Evolutionary conservation across 2,797 vertebrate genomes (phyloP).

Genomic region (Dipus sagitta): DNA sequence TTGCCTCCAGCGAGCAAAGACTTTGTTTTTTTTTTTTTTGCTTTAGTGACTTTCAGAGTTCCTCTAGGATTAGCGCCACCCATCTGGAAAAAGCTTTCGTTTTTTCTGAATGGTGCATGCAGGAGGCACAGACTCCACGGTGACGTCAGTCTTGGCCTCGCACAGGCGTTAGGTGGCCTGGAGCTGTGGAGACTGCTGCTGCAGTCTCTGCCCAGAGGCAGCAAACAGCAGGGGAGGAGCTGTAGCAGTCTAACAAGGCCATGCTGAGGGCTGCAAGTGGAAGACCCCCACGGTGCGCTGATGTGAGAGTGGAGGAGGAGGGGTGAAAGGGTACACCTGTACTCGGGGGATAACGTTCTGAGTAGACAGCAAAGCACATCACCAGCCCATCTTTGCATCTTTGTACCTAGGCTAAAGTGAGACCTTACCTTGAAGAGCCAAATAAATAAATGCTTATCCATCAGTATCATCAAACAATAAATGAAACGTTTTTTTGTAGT

Average conservation of each 20-base stretch:
- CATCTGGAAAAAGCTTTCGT: conserved; percentile 46
- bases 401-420: not conserved
- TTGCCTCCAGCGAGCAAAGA: not conserved
- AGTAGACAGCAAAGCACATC: rapidly evolving
- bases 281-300: not conserved
- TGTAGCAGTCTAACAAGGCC: not conserved
- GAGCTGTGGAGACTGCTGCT: not conserved
- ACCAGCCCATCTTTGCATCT: not conserved
- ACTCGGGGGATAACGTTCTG: too few species aligned
- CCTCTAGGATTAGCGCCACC: conserved; percentile 58
- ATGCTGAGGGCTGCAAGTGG: not conserved
- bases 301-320: too few species aligned
- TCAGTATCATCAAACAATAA: not conserved
- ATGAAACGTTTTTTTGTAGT: not conserved
- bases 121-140: not conserved
- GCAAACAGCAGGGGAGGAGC: not conserved
- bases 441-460: not conserved
- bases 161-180: not conserved
- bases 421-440: not conserved
- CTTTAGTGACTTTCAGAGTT: conserved; percentile 70
- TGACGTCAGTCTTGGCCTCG: conserved; percentile 40
- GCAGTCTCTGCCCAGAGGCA: not conserved
- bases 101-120: not conserved
- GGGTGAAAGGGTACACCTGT: not conserved
- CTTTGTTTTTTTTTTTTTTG: conserved; percentile 65